A percentile compares a stretch with the other conserved stretches of the same genome.
phyloP scores from a whole-genome alignment of 2,888 invertebrate species.

The Acrobasis suavella region DNA sequence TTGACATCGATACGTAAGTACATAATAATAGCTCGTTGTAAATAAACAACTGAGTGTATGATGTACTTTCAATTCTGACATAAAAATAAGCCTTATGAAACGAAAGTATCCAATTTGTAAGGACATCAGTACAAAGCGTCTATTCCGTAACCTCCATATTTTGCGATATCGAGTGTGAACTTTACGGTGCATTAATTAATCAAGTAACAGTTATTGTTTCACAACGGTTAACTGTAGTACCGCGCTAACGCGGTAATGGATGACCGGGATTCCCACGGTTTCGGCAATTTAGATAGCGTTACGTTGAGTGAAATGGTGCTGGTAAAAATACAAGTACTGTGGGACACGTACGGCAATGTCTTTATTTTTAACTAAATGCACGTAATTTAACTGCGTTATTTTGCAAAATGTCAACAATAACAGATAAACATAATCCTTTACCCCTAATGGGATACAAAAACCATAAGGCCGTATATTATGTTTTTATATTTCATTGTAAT shows the following conservation, averaged over 20 bases:
- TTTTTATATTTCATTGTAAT: too few species aligned
- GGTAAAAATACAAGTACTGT: neutral
- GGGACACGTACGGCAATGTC: neutral
- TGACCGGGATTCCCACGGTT: conserved; percentile 47
- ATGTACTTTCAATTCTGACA: too few species aligned
- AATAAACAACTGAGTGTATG: too few species aligned
- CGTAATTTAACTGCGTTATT: neutral
- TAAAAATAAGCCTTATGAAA: too few species aligned
- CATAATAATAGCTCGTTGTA: too few species aligned
- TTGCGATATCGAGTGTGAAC: conserved; percentile 29
- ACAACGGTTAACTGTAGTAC: conserved; percentile 31
- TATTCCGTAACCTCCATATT: neutral
- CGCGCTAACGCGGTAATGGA: conserved; percentile 40
- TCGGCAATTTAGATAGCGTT: conserved; percentile 48
- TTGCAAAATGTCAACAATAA: neutral
- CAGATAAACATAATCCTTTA: neutral
- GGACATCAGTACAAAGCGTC: neutral
- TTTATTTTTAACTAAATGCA: neutral
- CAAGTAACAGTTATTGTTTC: conserved; percentile 40
- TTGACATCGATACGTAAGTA: too few species aligned
- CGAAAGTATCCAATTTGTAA: too few species aligned
- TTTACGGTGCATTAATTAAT: conserved; percentile 40
- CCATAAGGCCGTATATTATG: too few species aligned
- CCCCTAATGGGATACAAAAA: too few species aligned
- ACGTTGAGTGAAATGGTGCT: conserved; percentile 22